These are phyloP conservation scores for Ernsta delagoae DNA, from an alignment of 2,888 invertebrate genomes.

Conservation along the genomic window DNA sequence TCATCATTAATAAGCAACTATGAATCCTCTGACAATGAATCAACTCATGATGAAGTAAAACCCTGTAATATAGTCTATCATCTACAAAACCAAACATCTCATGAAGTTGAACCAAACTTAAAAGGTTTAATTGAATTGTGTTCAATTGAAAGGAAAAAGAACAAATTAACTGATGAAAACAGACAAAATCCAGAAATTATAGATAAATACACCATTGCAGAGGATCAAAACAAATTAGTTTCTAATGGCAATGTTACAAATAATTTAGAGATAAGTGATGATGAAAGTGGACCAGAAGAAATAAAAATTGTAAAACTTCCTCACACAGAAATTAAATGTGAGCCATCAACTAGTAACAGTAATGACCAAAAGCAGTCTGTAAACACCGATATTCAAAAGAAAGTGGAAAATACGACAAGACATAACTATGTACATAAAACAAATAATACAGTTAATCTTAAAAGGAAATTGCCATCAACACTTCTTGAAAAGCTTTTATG, in stretches of 20 bases:
- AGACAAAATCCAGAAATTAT: slow-evolving; percentile 39
- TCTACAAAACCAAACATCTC: neutral
- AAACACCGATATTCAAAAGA: neutral
- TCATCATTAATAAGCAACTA: slow-evolving; percentile 85
- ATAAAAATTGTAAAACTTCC: slow-evolving; percentile 58
- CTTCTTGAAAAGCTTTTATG: slow-evolving; percentile 89
- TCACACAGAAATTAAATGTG: slow-evolving; percentile 40
- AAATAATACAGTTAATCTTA: slow-evolving; percentile 40
- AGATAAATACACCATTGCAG: slow-evolving; percentile 32
- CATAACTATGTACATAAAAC: slow-evolving; percentile 41
- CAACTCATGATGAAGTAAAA: slow-evolving; percentile 35
- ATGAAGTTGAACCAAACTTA: neutral
- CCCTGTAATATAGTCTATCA: neutral
- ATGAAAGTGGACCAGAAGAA: slow-evolving; percentile 82
- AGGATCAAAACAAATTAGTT: neutral
- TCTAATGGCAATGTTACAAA: slow-evolving; percentile 11
- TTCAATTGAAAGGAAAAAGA: neutral
- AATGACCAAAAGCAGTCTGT: slow-evolving; percentile 2
- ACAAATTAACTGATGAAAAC: neutral
- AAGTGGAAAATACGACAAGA: slow-evolving; percentile 42
- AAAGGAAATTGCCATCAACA: slow-evolving; percentile 75
- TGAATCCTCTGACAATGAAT: slow-evolving; percentile 80
- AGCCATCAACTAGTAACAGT: slow-evolving; percentile 11
- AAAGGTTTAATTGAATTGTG: slow-evolving; percentile 41
- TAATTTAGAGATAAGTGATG: slow-evolving; percentile 45